Conservation (phyloP, 2,888 invertebrate genomes). For the Ormyrus rosae region DNA sequence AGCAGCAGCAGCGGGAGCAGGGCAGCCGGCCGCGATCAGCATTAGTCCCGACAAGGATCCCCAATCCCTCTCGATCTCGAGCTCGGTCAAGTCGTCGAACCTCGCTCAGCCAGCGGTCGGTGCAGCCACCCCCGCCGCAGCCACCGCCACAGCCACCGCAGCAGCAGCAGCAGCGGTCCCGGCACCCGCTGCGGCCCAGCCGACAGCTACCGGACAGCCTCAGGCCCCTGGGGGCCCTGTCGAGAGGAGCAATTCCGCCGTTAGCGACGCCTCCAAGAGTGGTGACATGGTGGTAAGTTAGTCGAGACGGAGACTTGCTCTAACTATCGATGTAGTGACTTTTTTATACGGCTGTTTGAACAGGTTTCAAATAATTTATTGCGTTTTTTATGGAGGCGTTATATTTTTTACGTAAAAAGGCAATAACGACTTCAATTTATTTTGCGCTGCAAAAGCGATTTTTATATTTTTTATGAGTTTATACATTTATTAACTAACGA, state of each 20-base stretch:
- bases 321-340: background rate
- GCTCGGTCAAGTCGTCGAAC: slow-evolving; percentile 35
- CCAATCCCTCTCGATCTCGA: slow-evolving; percentile 22
- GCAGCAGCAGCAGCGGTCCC: slow-evolving; percentile 69
- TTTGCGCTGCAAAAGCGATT: too few species aligned
- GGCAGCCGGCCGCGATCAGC: slow-evolving; percentile 61
- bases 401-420: too few species aligned
- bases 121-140: background rate
- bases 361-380: too few species aligned
- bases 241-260: slow-evolving; percentile 79
- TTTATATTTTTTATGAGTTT: too few species aligned
- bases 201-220: slow-evolving; percentile 32
- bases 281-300: slow-evolving; percentile 82
- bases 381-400: too few species aligned
- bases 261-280: slow-evolving; percentile 83
- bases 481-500: too few species aligned
- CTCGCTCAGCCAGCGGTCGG: slow-evolving; percentile 12
- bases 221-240: slow-evolving; percentile 65
- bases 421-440: too few species aligned
- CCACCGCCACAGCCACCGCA: slow-evolving; percentile 67
- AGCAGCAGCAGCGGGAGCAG: slow-evolving; percentile 56
- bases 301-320: background rate
- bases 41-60: slow-evolving; percentile 57
- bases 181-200: slow-evolving; percentile 58
- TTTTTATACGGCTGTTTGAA: background rate